phyloP scores from a whole-genome alignment of 1,140 invertebrate genomes.

The Heliconius melpomene region DNA sequence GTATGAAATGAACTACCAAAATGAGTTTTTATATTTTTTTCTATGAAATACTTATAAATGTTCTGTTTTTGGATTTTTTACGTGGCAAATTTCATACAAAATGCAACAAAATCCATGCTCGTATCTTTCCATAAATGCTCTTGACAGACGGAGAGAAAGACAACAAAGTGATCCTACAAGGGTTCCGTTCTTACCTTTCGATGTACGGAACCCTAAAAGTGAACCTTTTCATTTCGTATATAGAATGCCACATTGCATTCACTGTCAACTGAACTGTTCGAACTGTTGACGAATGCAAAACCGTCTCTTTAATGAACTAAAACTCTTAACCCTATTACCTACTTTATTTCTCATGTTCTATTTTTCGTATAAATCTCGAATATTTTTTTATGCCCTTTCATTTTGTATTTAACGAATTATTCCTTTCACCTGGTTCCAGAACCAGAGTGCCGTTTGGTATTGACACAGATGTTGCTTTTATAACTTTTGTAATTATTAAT shows the following conservation, averaged over 20 bases:
- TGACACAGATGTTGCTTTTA: background rate
- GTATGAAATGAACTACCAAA: too few relatives aligned
- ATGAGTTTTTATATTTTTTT: too few relatives aligned
- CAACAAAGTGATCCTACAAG: too few relatives aligned
- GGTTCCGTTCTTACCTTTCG: too few relatives aligned
- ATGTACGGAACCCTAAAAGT: too few relatives aligned
- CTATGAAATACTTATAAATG: too few relatives aligned
- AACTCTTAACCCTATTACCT: conserved; percentile 4
- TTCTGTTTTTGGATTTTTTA: too few relatives aligned
- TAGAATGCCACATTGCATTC: background rate
- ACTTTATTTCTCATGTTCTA: conserved; percentile 14
- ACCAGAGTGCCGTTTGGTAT: background rate
- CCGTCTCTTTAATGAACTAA: conserved; percentile 7
- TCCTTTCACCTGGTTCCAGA: background rate
- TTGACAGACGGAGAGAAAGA: too few relatives aligned
- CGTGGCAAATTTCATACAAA: too few relatives aligned
- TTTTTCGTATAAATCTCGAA: background rate
- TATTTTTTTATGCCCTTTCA: conserved; percentile 6
- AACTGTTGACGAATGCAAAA: conserved; percentile 3
- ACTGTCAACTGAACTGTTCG: conserved; percentile 4
- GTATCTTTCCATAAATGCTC: too few relatives aligned
- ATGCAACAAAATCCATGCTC: too few relatives aligned
- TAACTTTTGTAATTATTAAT: too few relatives aligned
- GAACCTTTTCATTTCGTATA: background rate
- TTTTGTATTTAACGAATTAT: background rate